Base-by-base conservation (phyloP, 2,888 invertebrate genomes). In the Coronaproctus castanopsis region DNA sequence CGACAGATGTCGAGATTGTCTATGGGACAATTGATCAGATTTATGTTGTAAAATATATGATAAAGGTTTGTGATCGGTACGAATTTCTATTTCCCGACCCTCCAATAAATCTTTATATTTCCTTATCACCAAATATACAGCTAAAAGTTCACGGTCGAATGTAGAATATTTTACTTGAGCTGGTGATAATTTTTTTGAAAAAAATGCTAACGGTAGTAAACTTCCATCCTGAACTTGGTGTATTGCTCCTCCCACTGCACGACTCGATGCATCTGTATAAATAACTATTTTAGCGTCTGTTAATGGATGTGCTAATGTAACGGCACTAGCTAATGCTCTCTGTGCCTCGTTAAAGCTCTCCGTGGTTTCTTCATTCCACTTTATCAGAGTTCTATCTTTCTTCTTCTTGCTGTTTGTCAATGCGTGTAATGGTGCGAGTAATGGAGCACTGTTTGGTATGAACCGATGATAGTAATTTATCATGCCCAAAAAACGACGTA, bases 391-490 rank as follows among this genome's bases (percentile, higher is more conserved):
- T 2, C 36, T 54, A 48, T 61, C 62, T n/a, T 60, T 55, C 10
- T 57, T 57, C 24, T 60, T 63, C 19, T 21, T 23, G 20, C 50
- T 53, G 18, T 51, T 51, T 5, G 60, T 23, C 19, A 56, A 18
- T 14, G 54, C 53, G 24, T 62, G 54, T 10, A 64, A 50, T 10
- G 57, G 55, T 21, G 60, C 59, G 48, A 59, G 71, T 1, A 63
- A 59, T 24, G 64, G 19, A 1, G 71, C 70, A 1, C 71, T 68
- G 2, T 68, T 36, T 2, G 69, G 69, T 0, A 72, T 63, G 62
- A 67, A 71, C 2, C 68, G 58, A 2, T 71, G 59, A 51, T 70
- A 71, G 64, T 69, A 70, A 61, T 70, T 71, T 0, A 70, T 18
- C 67, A 70, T 69, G 0, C 70, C 70, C 0, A 71, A 54, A 61